These are phyloP conservation scores for Lacanobia oleracea DNA, from an alignment of 2,888 invertebrate species.

Conservation along the genomic window DNA sequence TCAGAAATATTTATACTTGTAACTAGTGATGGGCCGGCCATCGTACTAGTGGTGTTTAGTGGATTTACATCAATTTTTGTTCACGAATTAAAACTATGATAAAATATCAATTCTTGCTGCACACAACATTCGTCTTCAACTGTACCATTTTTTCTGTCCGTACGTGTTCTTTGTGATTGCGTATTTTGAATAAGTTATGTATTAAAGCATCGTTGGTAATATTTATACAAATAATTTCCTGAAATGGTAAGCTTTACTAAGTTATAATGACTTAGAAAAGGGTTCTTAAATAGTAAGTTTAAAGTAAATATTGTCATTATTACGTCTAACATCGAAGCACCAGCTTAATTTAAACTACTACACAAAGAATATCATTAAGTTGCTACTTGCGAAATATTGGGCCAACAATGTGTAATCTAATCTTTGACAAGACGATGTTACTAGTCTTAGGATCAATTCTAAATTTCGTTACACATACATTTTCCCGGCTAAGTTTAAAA, in stretches of 20 bases:
- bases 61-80: slow-evolving; percentile 44
- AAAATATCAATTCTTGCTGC: slow-evolving; percentile 74
- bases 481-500: not conserved
- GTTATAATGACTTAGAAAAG: slow-evolving; percentile 44
- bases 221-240: slow-evolving; percentile 17
- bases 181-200: slow-evolving; percentile 56
- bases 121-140: slow-evolving; percentile 71
- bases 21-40: slow-evolving; percentile 73
- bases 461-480: slow-evolving; percentile 7
- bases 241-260: slow-evolving; percentile 18
- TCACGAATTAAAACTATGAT: slow-evolving; percentile 49
- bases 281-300: slow-evolving; percentile 39
- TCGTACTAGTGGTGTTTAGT: slow-evolving; percentile 62
- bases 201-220: slow-evolving; percentile 8
- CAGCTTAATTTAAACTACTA: slow-evolving; percentile 38
- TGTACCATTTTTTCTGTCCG: slow-evolving; percentile 66
- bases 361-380: slow-evolving; percentile 18
- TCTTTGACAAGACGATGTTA: not conserved
- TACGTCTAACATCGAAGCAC: slow-evolving; percentile 50
- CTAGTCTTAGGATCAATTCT: not conserved
- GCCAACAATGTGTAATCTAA: slow-evolving; percentile 15
- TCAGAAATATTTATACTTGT: slow-evolving; percentile 54
- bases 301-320: slow-evolving; percentile 53
- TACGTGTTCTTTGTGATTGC: slow-evolving; percentile 64
- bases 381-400: slow-evolving; percentile 21